phyloP scores from a whole-genome alignment of 2,797 vertebrate species.

The Liasis olivaceus region DNA sequence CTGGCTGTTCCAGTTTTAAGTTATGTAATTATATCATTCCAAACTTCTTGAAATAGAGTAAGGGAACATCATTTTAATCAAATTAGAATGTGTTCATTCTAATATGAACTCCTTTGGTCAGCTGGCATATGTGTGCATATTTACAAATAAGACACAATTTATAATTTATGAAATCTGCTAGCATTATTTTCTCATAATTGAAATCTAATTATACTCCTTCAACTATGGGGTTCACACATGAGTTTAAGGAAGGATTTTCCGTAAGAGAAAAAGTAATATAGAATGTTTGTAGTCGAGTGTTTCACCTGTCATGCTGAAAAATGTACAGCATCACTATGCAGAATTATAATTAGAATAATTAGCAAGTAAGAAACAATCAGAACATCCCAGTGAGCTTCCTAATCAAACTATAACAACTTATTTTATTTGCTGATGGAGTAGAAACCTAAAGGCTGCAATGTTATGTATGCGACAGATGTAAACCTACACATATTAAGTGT shows the following conservation, averaged over 20 bases:
- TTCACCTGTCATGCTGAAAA: background rate
- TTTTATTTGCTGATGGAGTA: background rate
- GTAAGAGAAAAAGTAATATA: background rate
- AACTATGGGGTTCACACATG: background rate
- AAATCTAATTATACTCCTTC: background rate
- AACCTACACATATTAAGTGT: background rate
- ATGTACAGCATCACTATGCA: background rate
- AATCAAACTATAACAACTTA: slow-evolving; percentile 1
- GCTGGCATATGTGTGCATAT: background rate
- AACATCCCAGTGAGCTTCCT: background rate
- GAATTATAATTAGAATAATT: slow-evolving; percentile 20
- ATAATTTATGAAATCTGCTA: background rate
- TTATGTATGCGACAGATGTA: background rate
- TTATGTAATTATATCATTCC: slow-evolving; percentile 37
- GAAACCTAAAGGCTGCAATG: background rate
- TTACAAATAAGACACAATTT: background rate
- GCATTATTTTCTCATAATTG: background rate
- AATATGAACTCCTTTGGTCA: background rate
- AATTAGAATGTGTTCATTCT: background rate
- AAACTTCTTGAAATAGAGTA: background rate
- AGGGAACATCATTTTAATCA: slow-evolving; percentile 7
- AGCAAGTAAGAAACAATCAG: background rate
- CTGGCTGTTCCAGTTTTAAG: slow-evolving; percentile 23
- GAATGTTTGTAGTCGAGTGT: background rate
- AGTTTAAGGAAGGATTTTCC: background rate